Evolutionary conservation across 2,113 vertebrate genomes (phyloP), one percentile per base, ranked within the genome.

Genomic region (Tor tambroides): DNA sequence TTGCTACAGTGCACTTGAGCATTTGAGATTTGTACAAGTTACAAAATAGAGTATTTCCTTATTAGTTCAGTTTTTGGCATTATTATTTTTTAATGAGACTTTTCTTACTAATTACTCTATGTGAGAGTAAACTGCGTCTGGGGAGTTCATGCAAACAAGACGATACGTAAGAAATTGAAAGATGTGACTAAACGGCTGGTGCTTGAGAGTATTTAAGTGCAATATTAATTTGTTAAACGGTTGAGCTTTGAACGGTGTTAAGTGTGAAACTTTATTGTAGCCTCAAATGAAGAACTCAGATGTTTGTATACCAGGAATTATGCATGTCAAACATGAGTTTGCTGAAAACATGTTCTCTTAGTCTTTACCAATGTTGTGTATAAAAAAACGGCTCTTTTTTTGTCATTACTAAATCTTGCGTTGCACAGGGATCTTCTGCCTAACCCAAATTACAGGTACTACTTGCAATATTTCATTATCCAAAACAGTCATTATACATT

Each of bases 21-120:
- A 85, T 65, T 93, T 90, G 90, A 94, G 92, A 96, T 97, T 98
- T 97, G 95, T 97, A 97, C 94, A 94, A 95, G 95, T 92, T 74
- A 90, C 96, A 96, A 94, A 95, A 95, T 96, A 96, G 95, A 96
- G 95, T 96, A 97, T 96, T 97, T 95, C 96, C 94, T 96, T 97
- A 96, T 87, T 65, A 79, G 83, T 93, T 95, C 95, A 95, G 95
- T 96, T 90, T 88, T 90, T 93, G 91, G 80, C 90, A 89, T 86
- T 91, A 94, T 97, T 96, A n/a, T n/a, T 46, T 95, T 94, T 93
- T 93, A 85, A 43, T 4, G 56, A 92, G 96, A 94, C 92, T 90
- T 96, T 95, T 96, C 93, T 94, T 95, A 96, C 95, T 95, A 94
- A 96, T 94, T 92, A 97, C 95, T 96, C 92, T 93, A 96, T 94